A percentile compares a stretch with the other conserved stretches of the same genome.
Evolutionary conservation across 2,797 vertebrate species (phyloP).

Genomic region (Sebastes ruberrimus): DNA sequence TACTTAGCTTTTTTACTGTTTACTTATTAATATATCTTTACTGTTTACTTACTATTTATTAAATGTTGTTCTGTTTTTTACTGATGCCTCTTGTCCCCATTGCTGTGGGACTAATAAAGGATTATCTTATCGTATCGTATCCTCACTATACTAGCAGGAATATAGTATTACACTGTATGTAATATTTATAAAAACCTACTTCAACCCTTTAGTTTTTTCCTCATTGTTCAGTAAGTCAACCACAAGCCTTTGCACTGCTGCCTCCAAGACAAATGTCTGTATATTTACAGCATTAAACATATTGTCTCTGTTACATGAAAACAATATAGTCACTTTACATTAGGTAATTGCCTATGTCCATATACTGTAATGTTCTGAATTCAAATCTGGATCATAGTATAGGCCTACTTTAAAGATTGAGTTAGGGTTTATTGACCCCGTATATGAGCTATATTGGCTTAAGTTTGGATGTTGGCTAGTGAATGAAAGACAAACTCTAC

Average conservation of each 20-base stretch:
- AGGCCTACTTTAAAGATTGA: neutral
- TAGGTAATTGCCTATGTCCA: neutral
- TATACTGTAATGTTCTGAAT: neutral
- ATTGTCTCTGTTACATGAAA: neutral
- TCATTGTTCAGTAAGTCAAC: neutral
- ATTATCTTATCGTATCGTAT: too few relatives aligned
- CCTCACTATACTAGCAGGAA: neutral
- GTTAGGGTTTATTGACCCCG: neutral
- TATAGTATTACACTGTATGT: neutral
- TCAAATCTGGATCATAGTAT: neutral
- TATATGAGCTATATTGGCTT: neutral
- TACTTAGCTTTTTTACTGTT: too few relatives aligned
- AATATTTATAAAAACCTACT: neutral
- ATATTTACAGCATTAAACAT: neutral
- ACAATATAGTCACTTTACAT: neutral
- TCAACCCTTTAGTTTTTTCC: neutral
- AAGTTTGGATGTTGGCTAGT: too few relatives aligned
- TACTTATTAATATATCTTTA: too few relatives aligned
- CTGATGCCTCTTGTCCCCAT: too few relatives aligned
- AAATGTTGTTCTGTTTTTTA: too few relatives aligned
- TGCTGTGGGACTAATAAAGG: too few relatives aligned
- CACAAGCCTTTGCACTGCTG: neutral
- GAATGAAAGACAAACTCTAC: neutral
- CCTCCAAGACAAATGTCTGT: neutral
- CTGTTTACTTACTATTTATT: too few relatives aligned